These are phyloP conservation scores for Protophormia terraenovae DNA, from an alignment of 2,888 invertebrate genomes.

Conservation along the genomic window DNA sequence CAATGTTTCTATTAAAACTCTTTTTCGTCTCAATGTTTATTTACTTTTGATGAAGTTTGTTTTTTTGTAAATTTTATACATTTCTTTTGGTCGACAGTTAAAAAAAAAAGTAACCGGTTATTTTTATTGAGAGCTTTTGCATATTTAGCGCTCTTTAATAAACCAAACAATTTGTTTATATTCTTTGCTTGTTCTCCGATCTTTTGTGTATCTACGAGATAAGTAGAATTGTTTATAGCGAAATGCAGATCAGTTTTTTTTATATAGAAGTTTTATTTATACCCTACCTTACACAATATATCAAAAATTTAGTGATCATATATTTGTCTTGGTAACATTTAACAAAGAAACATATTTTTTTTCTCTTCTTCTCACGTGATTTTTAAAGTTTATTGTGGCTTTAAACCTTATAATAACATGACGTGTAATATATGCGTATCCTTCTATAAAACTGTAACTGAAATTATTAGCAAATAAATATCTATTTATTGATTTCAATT, in stretches of 20 bases:
- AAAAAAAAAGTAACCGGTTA: conserved; percentile 11
- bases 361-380: too few relatives aligned
- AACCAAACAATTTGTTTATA: background rate
- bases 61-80: too few relatives aligned
- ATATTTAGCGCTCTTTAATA: background rate
- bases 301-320: too few relatives aligned
- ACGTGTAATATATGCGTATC: background rate
- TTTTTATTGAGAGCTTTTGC: background rate
- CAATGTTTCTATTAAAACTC: background rate
- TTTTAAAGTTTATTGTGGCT: background rate
- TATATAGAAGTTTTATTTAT: background rate
- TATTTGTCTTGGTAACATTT: too few relatives aligned
- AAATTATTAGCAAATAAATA: background rate
- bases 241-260: background rate
- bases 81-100: background rate
- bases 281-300: background rate
- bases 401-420: conserved; percentile 10
- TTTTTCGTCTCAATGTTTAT: background rate
- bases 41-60: background rate
- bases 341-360: too few relatives aligned
- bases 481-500: conserved; percentile 9
- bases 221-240: background rate
- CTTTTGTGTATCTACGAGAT: background rate
- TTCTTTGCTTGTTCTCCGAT: background rate
- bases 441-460: background rate